Evolutionary conservation across 2,113 vertebrate genomes (phyloP).

Genomic region (Cettia cetti): DNA sequence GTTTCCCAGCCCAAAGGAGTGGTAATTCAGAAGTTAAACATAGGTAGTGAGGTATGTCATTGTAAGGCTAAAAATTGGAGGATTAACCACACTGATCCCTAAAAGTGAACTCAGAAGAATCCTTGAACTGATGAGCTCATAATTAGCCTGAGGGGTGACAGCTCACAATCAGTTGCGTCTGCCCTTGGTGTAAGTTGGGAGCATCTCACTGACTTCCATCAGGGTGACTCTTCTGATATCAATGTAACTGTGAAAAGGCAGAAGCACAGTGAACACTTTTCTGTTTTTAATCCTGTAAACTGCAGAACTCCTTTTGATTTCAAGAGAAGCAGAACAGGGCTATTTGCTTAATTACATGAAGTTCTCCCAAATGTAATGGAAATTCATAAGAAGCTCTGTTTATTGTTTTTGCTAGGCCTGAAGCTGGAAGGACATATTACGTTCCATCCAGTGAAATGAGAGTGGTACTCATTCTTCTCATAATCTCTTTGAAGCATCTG

Average conservation of each 20-base stretch:
- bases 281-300: background rate
- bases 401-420: background rate
- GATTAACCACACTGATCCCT: background rate
- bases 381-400: background rate
- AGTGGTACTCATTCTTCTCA: background rate
- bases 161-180: fast-evolving
- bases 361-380: background rate
- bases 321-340: background rate
- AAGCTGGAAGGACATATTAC: background rate
- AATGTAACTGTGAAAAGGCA: background rate
- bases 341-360: background rate
- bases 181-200: background rate
- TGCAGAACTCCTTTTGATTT: background rate
- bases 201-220: background rate
- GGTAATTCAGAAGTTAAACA: background rate
- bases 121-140: background rate
- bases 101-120: slow-evolving; percentile 13
- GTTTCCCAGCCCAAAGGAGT: slow-evolving; percentile 18
- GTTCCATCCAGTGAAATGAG: background rate
- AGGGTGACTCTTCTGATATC: background rate
- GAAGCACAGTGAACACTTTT: background rate
- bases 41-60: background rate
- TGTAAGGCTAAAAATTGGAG: background rate
- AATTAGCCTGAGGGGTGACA: background rate
- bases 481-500: background rate